These are phyloP conservation scores for Xyliphius kryptos DNA, from an alignment of 2,113 vertebrate genomes.

Conservation along the genomic window DNA sequence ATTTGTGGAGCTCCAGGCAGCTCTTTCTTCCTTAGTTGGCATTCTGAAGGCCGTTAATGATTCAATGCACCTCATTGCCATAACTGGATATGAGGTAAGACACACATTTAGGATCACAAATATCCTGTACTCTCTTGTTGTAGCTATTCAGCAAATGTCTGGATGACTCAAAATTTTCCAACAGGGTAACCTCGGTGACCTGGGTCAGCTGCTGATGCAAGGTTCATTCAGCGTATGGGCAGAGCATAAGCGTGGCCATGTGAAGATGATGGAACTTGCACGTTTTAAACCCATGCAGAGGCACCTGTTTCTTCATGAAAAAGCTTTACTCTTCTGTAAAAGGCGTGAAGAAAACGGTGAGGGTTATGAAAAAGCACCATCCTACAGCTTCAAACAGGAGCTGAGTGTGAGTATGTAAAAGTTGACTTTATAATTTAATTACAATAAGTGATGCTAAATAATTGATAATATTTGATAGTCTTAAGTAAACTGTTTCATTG, in stretches of 20 bases:
- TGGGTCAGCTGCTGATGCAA: constrained; percentile 94
- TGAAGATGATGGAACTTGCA: constrained; percentile 92
- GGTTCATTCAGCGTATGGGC: constrained; percentile 96
- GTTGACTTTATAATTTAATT: too few relatives aligned
- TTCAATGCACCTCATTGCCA: constrained; percentile 98
- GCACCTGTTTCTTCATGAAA: constrained; percentile 94
- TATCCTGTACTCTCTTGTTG: too few relatives aligned
- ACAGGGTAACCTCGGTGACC: constrained; percentile 83
- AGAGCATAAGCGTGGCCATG: constrained; percentile 93
- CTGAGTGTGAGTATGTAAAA: constrained; percentile 72
- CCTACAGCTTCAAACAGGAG: constrained; percentile 95
- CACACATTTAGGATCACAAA: too few relatives aligned
- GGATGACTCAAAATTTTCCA: neutral
- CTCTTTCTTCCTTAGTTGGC: constrained; percentile 85
- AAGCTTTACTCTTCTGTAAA: constrained; percentile 94
- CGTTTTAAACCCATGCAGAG: constrained; percentile 98
- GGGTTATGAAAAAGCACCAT: constrained; percentile 94
- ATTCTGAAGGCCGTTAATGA: constrained; percentile 98
- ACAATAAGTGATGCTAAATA: too few relatives aligned
- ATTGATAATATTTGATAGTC: too few relatives aligned
- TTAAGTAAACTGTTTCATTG: too few relatives aligned
- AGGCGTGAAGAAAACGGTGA: constrained; percentile 89
- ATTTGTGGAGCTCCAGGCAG: constrained; percentile 87
- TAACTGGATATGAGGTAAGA: constrained; percentile 89
- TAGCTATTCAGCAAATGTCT: too few relatives aligned